Base-by-base conservation (phyloP, 2,113 vertebrate species). In the Neodon shergylaensis region DNA sequence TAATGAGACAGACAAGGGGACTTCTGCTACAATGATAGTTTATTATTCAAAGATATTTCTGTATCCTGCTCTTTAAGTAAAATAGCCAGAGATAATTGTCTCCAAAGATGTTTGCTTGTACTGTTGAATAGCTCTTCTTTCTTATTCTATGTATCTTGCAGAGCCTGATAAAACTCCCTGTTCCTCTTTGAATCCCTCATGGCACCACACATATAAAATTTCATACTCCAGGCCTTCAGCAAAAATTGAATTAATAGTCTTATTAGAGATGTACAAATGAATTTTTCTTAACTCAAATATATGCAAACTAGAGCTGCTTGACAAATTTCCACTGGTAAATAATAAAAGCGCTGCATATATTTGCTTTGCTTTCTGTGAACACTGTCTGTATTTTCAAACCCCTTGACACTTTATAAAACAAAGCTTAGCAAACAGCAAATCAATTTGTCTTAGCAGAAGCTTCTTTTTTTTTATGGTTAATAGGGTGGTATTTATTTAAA, bases 291-390 rank as follows among this genome's bases (percentile, higher is more conserved):
- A 98, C 95, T 94, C 74, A 79, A 97, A 95, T 95, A 88, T 68
- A 76, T 96, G 93, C 88, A 98, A 90, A 97, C 54, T 74, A 94
- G 77, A 97, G 72, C 74, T 95, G 74, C 74, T 96, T 96, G 96
- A 94, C 92, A 97, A 84, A 91, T 94, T 97, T 47, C 88, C 94
- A 83, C 87, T 94, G 70, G 93, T 97, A 98, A 98, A 96, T 97
- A 98, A 85, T 95, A 84, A 0, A 0, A 96, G 94, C 91, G 90
- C 39, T 96, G 94, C 93, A n/a, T 91, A 58, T 90, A 84, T 97
- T 97, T 98, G 95, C 93, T 90, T 94, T 90, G 92, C 87, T 96
- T 42, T 95, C 96, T 98, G 96, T 97, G 95, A 97, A 96, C 95
- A 88, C 84, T 85, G 86, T 86, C 83, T 95, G 14, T 95, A 95